phyloP scores from a whole-genome alignment of 2,888 invertebrate species.

The Luffia ferchaultella region DNA sequence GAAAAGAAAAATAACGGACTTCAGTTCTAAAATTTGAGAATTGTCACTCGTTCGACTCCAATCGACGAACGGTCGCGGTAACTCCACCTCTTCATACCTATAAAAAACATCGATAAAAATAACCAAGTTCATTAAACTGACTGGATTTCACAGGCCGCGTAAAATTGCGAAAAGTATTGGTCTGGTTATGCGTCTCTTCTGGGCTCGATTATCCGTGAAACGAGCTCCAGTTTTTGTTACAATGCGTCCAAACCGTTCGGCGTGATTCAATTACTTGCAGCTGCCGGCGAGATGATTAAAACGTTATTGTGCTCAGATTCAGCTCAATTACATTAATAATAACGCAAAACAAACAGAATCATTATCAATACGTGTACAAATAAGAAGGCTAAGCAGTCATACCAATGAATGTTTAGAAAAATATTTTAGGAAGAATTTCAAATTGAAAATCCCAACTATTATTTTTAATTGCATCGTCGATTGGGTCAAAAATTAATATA shows the following conservation, averaged over 20 bases:
- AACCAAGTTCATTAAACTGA: slow-evolving; percentile 7
- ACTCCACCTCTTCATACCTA: no score
- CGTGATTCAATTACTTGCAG: slow-evolving; percentile 6
- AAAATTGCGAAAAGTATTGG: slow-evolving; percentile 6
- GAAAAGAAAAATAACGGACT: no score
- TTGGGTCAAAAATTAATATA: no score
- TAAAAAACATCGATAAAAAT: slow-evolving; percentile 6
- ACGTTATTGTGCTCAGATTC: neutral
- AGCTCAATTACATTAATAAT: neutral
- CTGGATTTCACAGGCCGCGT: slow-evolving; percentile 6
- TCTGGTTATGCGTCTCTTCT: slow-evolving; percentile 8
- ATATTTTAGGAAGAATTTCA: no score
- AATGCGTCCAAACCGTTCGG: slow-evolving; percentile 6
- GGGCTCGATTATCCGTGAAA: slow-evolving; percentile 16
- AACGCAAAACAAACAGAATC: neutral
- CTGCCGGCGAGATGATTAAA: neutral
- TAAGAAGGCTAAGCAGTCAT: no score
- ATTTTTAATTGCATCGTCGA: no score
- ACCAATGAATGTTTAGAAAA: no score
- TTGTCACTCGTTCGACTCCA: no score
- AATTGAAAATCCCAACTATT: no score
- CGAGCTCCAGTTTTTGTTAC: slow-evolving; percentile 14
- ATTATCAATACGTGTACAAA: no score
- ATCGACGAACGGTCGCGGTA: no score
- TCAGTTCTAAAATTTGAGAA: no score